Base-by-base conservation (phyloP, 30 jellyfish, hydroid and myxozoan genomes). In the Pelagia noctiluca region DNA sequence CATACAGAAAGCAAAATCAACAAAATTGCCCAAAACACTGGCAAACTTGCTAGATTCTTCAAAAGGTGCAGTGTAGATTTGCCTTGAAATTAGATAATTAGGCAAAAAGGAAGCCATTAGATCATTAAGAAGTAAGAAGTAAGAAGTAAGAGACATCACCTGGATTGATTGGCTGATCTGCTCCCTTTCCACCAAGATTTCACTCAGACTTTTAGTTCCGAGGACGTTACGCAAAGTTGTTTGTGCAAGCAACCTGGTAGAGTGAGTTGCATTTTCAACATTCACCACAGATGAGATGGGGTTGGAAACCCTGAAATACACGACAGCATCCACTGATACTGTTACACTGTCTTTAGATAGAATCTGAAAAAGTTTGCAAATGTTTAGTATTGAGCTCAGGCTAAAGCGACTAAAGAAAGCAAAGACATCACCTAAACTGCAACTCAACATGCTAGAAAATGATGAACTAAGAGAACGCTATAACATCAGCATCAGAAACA, bases 291-390 rank as follows among this genome's bases (percentile, higher is more conserved):
- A 90, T 37, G 97, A 82, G 18, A 90, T 69, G n/a, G 97, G 97
- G 75, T 78, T 90, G 52, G 67, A 53, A 34, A 90, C 89, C 21
- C 93, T 83, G 86, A 90, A 90, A 68, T 90, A 90, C 22, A 86
- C 93, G 53, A 90, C 97, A 1, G 97, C 97, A 66, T 90, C 97
- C 30, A 90, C 97, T 16, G 97, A 89, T 33, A 90, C 78, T 21
- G 97, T 90, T 35, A 90, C 97, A 71, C 97, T 90, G 93, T 90
- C 97, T 62, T 86, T 82, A 25, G 97, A 83, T 52, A 90, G 63
- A 30, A 90, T 90, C 96, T 86, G 54, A 50, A 75, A 1, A 73
- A 71, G 30, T 3, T 21, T 67, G 13, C 3, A 36, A 70, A n/a
- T n/a, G n/a, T n/a, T n/a, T n/a, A n/a, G 57, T 8, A 42, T 42